Conservation (phyloP, 2,797 vertebrate genomes). For the Periophthalmus magnuspinnatus region DNA sequence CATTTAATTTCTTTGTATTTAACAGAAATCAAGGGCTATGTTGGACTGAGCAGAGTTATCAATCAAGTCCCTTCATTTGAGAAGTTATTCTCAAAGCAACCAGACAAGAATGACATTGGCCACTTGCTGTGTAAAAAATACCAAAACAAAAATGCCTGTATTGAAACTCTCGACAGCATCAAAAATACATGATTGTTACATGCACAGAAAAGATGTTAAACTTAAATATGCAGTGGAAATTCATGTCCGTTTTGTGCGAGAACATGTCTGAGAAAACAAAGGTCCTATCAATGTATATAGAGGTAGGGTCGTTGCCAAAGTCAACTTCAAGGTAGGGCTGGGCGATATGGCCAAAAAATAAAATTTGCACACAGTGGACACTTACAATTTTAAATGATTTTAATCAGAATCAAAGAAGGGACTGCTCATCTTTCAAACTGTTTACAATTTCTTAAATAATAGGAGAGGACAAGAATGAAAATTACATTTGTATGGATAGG, state of each 20-base stretch:
- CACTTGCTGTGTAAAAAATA: background rate
- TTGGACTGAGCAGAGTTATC: background rate
- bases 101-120: background rate
- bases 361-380: too few relatives aligned
- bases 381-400: too few relatives aligned
- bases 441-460: too few relatives aligned
- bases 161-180: background rate
- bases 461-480: too few relatives aligned
- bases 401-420: too few relatives aligned
- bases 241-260: background rate
- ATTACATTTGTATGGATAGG: too few relatives aligned
- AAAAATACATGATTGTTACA: background rate
- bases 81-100: background rate
- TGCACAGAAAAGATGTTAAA: background rate
- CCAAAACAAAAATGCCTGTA: background rate
- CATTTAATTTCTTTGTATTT: too few relatives aligned
- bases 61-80: background rate
- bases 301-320: slow-evolving; percentile 77
- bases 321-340: slow-evolving; percentile 20
- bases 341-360: too few relatives aligned
- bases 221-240: slow-evolving; percentile 1
- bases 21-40: background rate
- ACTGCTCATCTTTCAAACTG: too few relatives aligned
- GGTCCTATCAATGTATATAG: slow-evolving; percentile 42
- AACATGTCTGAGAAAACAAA: slow-evolving; percentile 30